These are phyloP conservation scores for Galeopterus variegatus DNA, from an alignment of 2,113 vertebrate species.

Conservation along the genomic window DNA sequence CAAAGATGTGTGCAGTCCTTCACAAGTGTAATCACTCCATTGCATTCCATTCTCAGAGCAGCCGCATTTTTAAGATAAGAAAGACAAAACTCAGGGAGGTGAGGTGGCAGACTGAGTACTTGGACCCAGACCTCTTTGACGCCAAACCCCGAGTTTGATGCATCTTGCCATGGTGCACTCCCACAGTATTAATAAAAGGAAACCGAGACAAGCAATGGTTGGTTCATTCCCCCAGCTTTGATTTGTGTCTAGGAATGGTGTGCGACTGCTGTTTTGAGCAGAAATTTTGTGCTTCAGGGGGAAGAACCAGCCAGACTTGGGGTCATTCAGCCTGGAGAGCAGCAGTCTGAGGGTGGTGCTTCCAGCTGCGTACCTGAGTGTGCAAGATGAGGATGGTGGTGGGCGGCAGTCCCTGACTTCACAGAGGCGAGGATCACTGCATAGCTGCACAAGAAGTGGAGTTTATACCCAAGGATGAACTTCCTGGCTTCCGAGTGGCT, in stretches of 20 bases:
- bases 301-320: background rate
- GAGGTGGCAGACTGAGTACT: background rate
- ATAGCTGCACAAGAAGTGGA: background rate
- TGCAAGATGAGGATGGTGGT: background rate
- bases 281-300: background rate
- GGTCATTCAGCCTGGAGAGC: background rate
- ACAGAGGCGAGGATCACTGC: background rate
- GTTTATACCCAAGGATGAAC: background rate
- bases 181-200: background rate
- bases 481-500: background rate
- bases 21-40: background rate
- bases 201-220: background rate
- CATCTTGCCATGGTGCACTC: fast-evolving
- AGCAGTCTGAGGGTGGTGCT: fast-evolving
- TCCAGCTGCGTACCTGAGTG: background rate
- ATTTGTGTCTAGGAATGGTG: background rate
- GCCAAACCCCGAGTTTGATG: background rate
- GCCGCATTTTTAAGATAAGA: background rate
- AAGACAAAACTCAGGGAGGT: background rate
- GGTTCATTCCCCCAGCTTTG: background rate
- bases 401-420: background rate
- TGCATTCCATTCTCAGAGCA: background rate
- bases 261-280: background rate
- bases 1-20: background rate
- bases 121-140: background rate